Base-by-base conservation (phyloP, 2,888 invertebrate genomes). In the Amphipoea lucens region DNA sequence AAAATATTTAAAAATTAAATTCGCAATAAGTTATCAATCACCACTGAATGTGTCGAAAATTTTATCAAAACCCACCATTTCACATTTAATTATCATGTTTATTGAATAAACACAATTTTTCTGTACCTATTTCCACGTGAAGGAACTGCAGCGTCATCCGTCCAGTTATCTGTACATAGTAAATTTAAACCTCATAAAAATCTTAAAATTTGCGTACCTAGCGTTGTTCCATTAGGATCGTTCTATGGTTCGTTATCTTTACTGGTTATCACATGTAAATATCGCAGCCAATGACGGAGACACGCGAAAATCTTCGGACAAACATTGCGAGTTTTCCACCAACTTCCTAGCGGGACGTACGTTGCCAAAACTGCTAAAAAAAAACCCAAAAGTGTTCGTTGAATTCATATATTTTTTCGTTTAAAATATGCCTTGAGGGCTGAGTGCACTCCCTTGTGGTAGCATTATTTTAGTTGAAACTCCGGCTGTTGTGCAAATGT, bases 221-320 rank as follows among this genome's bases (percentile, higher is more conserved):
- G 11, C 42, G 23, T 73, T 76, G 57, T 71, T 79, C 75, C 81
- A 82, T 82, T 88, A 90, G 85, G 79, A 89, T 86, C 77, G 77
- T 83, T 78, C 78, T 85, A 87, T 88, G 90, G 89, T 89, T 88
- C 87, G 90, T 93, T 93, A 94, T 92, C 94, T 86, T 88, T 87
- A 79, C 68, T 79, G 89, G 90, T 94, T 94, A 94, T 93, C 94
- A 93, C 91, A 89, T 88, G 92, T 90, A 93, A 94, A 94, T 91
- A 94, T 79, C 86, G 78, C 77, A 83, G 79, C 91, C 91, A 91
- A 92, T 92, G 89, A 87, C 88, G 87, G 83, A 83, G 81, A 74
- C 76, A 74, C 78, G 89, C 82, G 89, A 89, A 91, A 92, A 92
- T 90, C 90, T 91, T 87, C 86, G 82, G 54, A 65, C 88, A 91